Base-by-base conservation (phyloP, 2,797 vertebrate genomes). In the Enteromius mattozi region DNA sequence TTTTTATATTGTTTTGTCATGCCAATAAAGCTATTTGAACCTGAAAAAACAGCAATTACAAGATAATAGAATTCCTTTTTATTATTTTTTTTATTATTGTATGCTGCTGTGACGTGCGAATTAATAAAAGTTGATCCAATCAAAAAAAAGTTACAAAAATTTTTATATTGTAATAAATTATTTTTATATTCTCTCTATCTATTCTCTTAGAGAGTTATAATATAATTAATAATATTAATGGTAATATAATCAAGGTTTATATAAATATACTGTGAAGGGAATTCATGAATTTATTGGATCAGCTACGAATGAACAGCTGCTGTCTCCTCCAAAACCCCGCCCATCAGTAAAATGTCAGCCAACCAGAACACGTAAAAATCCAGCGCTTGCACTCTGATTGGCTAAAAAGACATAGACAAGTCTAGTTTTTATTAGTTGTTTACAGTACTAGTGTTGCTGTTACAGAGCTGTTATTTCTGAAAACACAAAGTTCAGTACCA, bases 331-430 rank as follows among this genome's bases (percentile, higher is more conserved):
- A 3, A 66, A 35, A 17, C 30, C 16, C 63, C 63, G 63, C 63
- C 63, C 30, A 19, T 17, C 16, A 19, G 7, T 4, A 30, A 66
- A 19, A 9, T 19, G 1, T 66, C 63, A 35, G 30, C 30, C 30
- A 66, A 66, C 1, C 63, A 17, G 63, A 66, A 66, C 30, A 35
- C 63, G 30, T 35, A 35, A 66, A 66, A 66, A 35, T 3, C 16
- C 30, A 66, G 63, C 30, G 30, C 63, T 66, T 66, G 63, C 30
- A 27, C 42, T 47, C n/a, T 71, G 68, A 70, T 70, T 70, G 69
- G 40, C 69, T 71, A 27, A 42, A 47, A 71, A 1, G 6, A 10
- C 40, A 6, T 14, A 21, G 37, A 4, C 10, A 2, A 6, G 6
- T 45, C 12, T 45, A 37, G 10, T 24, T 69, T 4, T 69, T 70